Base-by-base conservation (phyloP, 2,113 vertebrate genomes). In the Dascyllus trimaculatus region DNA sequence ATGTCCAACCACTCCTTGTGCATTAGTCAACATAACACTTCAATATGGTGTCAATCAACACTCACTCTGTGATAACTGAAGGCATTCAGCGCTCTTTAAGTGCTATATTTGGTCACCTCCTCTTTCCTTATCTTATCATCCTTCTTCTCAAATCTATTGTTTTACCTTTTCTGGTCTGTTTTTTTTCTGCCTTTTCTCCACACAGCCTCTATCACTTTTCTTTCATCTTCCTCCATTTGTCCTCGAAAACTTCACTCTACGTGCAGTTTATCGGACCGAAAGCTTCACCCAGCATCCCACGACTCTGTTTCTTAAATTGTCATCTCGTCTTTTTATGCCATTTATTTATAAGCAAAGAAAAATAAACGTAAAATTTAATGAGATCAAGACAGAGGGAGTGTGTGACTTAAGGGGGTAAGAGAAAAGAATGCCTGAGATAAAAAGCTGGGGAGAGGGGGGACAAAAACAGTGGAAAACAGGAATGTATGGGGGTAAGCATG, bases 321-420 rank as follows among this genome's bases (percentile, higher is more conserved):
- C 84, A 56, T 85, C 59, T 85, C 51, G 60, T 53, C 82, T 35
- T 80, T 84, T 85, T 71, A 19, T 75, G 57, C 24, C 78, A 87
- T 92, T 93, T 93, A 90, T 93, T 92, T 92, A 78, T 82, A 88
- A 82, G 69, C 56, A 58, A 78, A 79, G 85, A 56, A 80, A 93
- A 93, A 90, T 75, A 93, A 94, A 88, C 87, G 0, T 6, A 13
- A 26, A 69, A 86, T 85, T 88, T 85, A 93, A 87, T 91, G 78
- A 65, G 79, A 83, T 79, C 25, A 35, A 9, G 32, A 35, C 2
- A 35, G 40, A 75, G 64, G 54, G 48, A 59, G 59, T 61, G 75
- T 54, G 51, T 40, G 40, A 49, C 52, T 49, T 6, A 29, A 11
- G 38, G 22, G 22, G 25, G 26, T 19, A n/a, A 13, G 40, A 38